These are phyloP conservation scores for Lymantria dispar DNA, from an alignment of 2,888 invertebrate genomes.

Conservation along the genomic window DNA sequence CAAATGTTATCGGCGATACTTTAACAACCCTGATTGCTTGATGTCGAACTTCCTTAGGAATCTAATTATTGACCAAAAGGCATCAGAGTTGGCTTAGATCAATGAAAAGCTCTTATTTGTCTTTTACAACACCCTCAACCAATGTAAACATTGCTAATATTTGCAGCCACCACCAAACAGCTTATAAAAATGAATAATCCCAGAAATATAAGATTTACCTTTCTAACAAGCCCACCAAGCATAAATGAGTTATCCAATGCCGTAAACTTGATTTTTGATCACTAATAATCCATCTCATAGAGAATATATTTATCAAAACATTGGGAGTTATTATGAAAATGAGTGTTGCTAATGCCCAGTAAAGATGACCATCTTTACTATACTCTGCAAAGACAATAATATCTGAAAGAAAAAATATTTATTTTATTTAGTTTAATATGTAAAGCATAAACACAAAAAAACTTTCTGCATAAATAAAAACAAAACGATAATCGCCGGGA, in stretches of 20 bases:
- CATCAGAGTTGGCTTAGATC: too few species aligned
- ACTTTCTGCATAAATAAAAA: not conserved
- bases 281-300: constrained; percentile 81
- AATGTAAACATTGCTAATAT: too few species aligned
- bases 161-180: too few species aligned
- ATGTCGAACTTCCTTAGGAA: too few species aligned
- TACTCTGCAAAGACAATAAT: constrained; percentile 81
- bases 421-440: not conserved
- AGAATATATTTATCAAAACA: constrained; percentile 82
- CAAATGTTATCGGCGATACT: too few species aligned
- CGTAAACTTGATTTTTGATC: constrained; percentile 67
- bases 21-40: too few species aligned
- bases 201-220: constrained; percentile 58
- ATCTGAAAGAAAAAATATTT: constrained; percentile 65
- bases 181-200: too few species aligned
- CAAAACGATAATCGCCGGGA: not conserved
- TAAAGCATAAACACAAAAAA: not conserved
- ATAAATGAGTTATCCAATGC: constrained; percentile 81
- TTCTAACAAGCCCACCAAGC: constrained; percentile 80
- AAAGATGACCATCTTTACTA: constrained; percentile 76
- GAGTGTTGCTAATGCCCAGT: constrained; percentile 81
- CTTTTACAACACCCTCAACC: too few species aligned
- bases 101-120: too few species aligned
- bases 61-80: too few species aligned
- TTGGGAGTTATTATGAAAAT: constrained; percentile 80